Conservation (phyloP, 1,140 invertebrate genomes). For the Drosophila truncata region DNA sequence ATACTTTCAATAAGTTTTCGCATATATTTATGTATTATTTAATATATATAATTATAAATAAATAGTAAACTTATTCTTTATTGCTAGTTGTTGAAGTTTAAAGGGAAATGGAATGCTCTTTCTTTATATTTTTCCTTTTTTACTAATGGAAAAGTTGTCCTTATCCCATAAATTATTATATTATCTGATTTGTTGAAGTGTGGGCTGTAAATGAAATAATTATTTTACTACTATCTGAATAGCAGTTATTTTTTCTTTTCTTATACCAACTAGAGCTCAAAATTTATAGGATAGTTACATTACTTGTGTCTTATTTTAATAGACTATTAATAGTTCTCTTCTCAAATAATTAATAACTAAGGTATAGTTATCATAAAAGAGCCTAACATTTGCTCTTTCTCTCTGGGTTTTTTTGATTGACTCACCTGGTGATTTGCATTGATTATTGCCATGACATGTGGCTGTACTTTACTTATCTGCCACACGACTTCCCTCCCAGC, state of each 20-base stretch:
- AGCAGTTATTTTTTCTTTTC: conserved; percentile 1
- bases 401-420: conserved; percentile 20
- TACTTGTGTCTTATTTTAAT: background rate
- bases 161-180: background rate
- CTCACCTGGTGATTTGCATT: conserved; percentile 40
- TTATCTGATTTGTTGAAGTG: conserved; percentile 21
- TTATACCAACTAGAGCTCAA: background rate
- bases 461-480: background rate
- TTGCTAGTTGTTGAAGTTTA: too few relatives aligned
- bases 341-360: background rate
- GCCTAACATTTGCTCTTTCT: background rate
- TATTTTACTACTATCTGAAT: conserved; percentile 7
- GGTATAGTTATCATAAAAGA: background rate
- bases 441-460: conserved; percentile 47
- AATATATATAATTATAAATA: background rate
- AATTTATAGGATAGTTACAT: too few relatives aligned
- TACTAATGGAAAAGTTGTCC: background rate
- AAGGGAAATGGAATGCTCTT: background rate
- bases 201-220: conserved; percentile 16
- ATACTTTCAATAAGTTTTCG: too few relatives aligned
- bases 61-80: too few relatives aligned
- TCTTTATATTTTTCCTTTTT: background rate
- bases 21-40: background rate
- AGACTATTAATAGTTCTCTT: background rate
- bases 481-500: conserved; percentile 11